Conservation (phyloP, 2,113 vertebrate genomes). For the Cephalopterus ornatus region DNA sequence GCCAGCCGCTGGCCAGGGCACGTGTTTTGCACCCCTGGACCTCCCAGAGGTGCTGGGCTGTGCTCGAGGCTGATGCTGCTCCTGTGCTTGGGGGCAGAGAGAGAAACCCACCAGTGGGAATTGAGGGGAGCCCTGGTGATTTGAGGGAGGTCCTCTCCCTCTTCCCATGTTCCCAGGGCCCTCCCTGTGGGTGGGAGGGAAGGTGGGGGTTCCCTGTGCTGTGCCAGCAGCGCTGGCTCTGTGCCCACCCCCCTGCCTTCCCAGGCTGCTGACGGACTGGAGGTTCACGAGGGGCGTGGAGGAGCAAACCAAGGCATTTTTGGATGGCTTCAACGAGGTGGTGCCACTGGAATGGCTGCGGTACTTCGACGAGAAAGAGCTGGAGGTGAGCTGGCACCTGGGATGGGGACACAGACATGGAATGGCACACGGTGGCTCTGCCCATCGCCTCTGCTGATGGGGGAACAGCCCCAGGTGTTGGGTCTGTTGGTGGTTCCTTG, state of each 20-base stretch:
- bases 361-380: constrained; percentile 96
- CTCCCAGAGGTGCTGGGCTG: accelerated
- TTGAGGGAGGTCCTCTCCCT: neutral
- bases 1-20: neutral
- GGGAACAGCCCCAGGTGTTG: accelerated
- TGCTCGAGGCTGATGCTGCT: neutral
- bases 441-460: accelerated
- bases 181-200: neutral
- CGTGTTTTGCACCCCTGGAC: neutral
- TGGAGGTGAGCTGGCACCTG: constrained; percentile 71
- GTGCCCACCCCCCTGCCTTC: neutral
- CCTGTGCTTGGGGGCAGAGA: neutral
- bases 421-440: accelerated
- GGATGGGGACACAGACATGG: accelerated
- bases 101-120: neutral
- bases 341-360: constrained; percentile 95
- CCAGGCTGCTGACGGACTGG: constrained; percentile 96
- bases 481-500: neutral
- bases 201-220: accelerated
- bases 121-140: neutral
- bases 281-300: constrained; percentile 94
- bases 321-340: constrained; percentile 97
- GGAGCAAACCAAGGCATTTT: constrained; percentile 96
- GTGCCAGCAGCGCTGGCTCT: neutral
- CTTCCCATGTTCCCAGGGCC: accelerated